These are phyloP conservation scores for Diarsia mendica DNA, from an alignment of 2,888 invertebrate species.

Conservation along the genomic window DNA sequence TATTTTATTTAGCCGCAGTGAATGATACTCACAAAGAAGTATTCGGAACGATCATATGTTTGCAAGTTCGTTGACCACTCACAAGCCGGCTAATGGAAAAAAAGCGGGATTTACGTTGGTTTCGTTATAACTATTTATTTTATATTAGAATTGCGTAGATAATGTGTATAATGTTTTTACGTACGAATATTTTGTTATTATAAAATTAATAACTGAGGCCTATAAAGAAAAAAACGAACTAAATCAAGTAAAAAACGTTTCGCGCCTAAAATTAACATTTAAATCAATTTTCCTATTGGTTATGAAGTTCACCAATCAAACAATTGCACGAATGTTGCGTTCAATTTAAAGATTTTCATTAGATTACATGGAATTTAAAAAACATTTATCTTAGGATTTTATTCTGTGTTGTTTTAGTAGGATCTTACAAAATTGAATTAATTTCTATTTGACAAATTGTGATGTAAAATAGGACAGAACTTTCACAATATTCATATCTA, in stretches of 20 bases:
- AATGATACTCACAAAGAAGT: neutral
- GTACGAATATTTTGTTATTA: neutral
- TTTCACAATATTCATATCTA: too few species aligned
- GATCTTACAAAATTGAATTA: neutral
- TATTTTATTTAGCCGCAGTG: neutral
- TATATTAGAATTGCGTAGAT: neutral
- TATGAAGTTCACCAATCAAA: conserved; percentile 31
- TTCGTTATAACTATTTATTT: neutral
- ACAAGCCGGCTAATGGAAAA: conserved; percentile 51
- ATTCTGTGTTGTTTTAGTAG: neutral
- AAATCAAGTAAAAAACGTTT: conserved; percentile 33
- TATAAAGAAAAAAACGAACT: neutral
- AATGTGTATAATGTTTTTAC: neutral
- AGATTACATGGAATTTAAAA: too few species aligned
- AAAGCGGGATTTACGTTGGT: conserved; percentile 61
- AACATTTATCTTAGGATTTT: neutral
- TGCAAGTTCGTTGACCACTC: conserved; percentile 61
- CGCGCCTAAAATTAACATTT: conserved; percentile 39
- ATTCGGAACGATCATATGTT: conserved; percentile 58
- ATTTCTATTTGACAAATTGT: too few species aligned
- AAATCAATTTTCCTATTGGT: conserved; percentile 38
- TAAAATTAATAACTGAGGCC: neutral
- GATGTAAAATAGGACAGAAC: too few species aligned
- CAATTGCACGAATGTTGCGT: conserved; percentile 1
- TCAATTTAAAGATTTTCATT: conserved; percentile 17